Conservation (phyloP, 2,888 invertebrate species). For the Eupelmus urozonus region DNA sequence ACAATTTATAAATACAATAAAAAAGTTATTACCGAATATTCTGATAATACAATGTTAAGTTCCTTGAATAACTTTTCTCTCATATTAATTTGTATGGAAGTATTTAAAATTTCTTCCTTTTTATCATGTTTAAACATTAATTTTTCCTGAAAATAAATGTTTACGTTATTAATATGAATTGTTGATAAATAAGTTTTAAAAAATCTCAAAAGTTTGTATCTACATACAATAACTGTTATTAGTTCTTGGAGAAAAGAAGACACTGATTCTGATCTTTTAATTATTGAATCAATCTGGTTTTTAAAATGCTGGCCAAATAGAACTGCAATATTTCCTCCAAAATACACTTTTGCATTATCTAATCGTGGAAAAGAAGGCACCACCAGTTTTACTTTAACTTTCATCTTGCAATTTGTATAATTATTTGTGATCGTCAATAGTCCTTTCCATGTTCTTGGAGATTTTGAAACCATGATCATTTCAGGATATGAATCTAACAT, state of each 20-base stretch:
- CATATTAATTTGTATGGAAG: slow-evolving; percentile 6
- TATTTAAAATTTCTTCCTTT: not conserved
- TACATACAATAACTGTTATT: slow-evolving; percentile 59
- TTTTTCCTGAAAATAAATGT: slow-evolving; percentile 49
- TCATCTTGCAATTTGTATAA: slow-evolving; percentile 54
- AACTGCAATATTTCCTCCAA: slow-evolving; percentile 67
- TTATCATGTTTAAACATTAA: slow-evolving; percentile 4
- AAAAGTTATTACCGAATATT: slow-evolving; percentile 66
- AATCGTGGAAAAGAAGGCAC: slow-evolving; percentile 71
- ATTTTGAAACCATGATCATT: slow-evolving; percentile 66
- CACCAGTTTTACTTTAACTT: slow-evolving; percentile 68
- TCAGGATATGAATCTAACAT: slow-evolving; percentile 70
- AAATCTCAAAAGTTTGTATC: not conserved
- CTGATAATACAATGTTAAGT: slow-evolving; percentile 63
- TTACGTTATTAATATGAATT: no score
- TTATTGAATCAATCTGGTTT: slow-evolving; percentile 61
- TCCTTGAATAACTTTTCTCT: slow-evolving; percentile 65
- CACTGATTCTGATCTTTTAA: slow-evolving; percentile 64
- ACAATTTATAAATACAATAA: slow-evolving; percentile 32
- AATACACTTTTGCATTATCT: slow-evolving; percentile 63
- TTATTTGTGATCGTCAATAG: slow-evolving; percentile 63
- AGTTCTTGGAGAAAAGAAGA: slow-evolving; percentile 68
- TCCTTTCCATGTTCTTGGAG: slow-evolving; percentile 71
- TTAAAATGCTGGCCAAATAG: slow-evolving; percentile 64
- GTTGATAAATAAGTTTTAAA: not conserved